Evolutionary conservation across 2,888 invertebrate species (phyloP), one percentile per base, ranked within the genome.

Genomic region (Entomobrya multifasciata): DNA sequence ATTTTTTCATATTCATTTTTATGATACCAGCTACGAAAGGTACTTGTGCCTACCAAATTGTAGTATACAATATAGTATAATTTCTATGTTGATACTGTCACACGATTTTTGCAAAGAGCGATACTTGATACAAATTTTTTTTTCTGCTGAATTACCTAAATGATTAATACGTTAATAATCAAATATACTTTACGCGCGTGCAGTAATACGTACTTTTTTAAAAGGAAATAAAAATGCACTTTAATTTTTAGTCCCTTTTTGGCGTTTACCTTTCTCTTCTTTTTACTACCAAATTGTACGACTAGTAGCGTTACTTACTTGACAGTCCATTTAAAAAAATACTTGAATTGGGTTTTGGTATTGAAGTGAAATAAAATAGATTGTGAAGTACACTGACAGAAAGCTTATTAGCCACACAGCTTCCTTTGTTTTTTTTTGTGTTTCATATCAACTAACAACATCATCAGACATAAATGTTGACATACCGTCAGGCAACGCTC

Each of bases 401-500:
- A 87, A 80, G 84, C 80, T 70, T 90, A 90, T 91, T 91, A 91
- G 89, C 91, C 91, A 91, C 91, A 90, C 91, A 89, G 89, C 89
- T 87, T 81, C 52, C 79, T 74, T 85, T 85, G 57, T 81, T 72
- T 22, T 70, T 44, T 49, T 22, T 60, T 65, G 41, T 47, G 30
- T 22, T 52, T 76, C n/a, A 36, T 20, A 60, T 62, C 49, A 65
- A 82, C 86, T 86, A 88, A 87, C 82, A 87, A 83, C 77, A 86
- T 78, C 86, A 88, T 89, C 88, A 89, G 89, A 90, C 88, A 89
- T 89, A 88, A 89, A 82, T 87, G 88, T 87, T 89, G 90, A 96
- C 97, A 96, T 95, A 97, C 97, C 97, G 95, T 97, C 97, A 94
- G 97, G 97, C 95, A 97, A 96, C 95, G 97, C 97, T 95, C 97